Percentiles rank a stretch among this genome's conserved stretches.
Evolutionary conservation across 2,888 invertebrate species (phyloP).

Genomic region (Clitarchus hookeri): DNA sequence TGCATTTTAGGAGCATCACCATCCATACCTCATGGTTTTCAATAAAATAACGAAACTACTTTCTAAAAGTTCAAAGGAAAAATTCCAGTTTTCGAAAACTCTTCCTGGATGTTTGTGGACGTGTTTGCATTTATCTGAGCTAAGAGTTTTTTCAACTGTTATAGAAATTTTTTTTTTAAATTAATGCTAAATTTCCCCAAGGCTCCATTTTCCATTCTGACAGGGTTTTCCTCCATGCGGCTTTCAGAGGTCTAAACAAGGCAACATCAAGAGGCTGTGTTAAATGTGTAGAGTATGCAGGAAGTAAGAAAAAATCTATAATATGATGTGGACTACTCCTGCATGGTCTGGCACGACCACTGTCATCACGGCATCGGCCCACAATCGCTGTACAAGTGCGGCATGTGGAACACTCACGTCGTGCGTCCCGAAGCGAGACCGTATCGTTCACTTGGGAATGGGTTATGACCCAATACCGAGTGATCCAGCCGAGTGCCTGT

Average conservation of each 20-base stretch:
- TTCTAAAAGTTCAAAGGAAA: not conserved
- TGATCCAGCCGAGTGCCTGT: too few relatives aligned
- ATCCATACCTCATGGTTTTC: not conserved
- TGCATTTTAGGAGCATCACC: not conserved
- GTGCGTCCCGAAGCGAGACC: too few relatives aligned
- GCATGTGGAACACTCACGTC: too few relatives aligned
- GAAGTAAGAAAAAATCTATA: slow-evolving; percentile 48
- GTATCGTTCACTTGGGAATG: too few relatives aligned
- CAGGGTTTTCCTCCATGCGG: slow-evolving; percentile 45
- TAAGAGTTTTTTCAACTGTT: not conserved
- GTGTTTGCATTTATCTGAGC: not conserved
- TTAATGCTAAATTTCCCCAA: not conserved
- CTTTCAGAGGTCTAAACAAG: slow-evolving; percentile 46
- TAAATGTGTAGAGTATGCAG: slow-evolving; percentile 47
- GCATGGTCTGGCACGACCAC: too few relatives aligned
- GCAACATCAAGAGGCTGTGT: slow-evolving; percentile 48
- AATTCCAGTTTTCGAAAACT: slow-evolving; percentile 1
- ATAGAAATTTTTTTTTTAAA: not conserved
- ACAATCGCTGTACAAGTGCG: too few relatives aligned
- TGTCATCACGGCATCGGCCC: too few relatives aligned
- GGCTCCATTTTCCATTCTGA: slow-evolving; percentile 44
- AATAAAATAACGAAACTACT: not conserved
- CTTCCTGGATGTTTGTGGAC: not conserved
- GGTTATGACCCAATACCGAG: too few relatives aligned
- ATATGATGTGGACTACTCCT: too few relatives aligned